phyloP scores from a whole-genome alignment of 1,140 invertebrate species.

The Polyergus mexicanus region DNA sequence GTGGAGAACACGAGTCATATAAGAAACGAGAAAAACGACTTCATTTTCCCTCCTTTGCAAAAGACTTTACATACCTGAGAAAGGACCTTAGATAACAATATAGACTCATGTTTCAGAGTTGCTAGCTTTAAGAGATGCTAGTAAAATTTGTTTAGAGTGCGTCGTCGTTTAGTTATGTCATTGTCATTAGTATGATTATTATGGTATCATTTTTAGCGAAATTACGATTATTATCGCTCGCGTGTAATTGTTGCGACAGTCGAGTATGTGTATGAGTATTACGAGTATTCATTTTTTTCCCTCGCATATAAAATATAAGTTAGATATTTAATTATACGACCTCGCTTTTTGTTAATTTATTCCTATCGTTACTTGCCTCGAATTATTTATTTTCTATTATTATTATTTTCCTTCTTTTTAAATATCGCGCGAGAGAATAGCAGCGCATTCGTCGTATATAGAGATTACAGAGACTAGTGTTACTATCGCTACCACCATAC shows the following conservation, averaged over 20 bases:
- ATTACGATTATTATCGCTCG: constrained; percentile 38
- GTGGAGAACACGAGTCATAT: constrained; percentile 16
- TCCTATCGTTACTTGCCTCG: constrained; percentile 59
- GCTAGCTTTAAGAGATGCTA: constrained; percentile 70
- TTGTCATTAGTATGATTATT: constrained; percentile 68
- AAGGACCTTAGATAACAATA: constrained; percentile 63
- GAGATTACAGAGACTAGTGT: constrained; percentile 59
- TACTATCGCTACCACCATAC: constrained; percentile 65
- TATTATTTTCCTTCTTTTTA: constrained; percentile 40
- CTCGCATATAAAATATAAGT: constrained; percentile 50
- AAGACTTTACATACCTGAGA: constrained; percentile 54
- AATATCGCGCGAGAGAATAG: constrained; percentile 29
- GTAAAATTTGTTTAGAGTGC: constrained; percentile 62
- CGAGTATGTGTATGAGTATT: constrained; percentile 33
- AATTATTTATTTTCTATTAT: constrained; percentile 73
- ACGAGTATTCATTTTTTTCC: constrained; percentile 61
- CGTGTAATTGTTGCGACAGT: constrained; percentile 43
- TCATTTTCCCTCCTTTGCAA: neutral
- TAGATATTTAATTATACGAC: constrained; percentile 61
- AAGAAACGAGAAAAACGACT: neutral
- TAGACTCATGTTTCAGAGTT: constrained; percentile 54
- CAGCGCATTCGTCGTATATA: constrained; percentile 40
- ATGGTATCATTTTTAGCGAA: constrained; percentile 60
- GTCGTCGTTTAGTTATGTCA: constrained; percentile 49
- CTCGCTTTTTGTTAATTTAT: constrained; percentile 70